Base-by-base conservation (phyloP, 1,140 invertebrate species). In the Argopecten irradians region DNA sequence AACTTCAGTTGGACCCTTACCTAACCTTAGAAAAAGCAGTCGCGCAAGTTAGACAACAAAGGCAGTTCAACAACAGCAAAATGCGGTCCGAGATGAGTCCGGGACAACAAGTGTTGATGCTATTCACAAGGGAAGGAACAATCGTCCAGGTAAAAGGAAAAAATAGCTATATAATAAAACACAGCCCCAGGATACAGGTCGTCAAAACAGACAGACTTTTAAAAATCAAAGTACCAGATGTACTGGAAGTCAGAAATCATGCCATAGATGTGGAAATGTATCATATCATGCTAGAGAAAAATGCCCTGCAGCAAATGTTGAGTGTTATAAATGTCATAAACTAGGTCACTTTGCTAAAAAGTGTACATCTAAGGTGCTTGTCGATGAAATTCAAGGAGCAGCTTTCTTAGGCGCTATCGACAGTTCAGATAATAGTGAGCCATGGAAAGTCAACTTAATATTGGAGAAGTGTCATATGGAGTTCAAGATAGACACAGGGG, bases 401-500 rank as follows among this genome's bases (percentile, higher is more conserved):
- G 43, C 43, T 11, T 46, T 46, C 43, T 46, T 46, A 46, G 43
- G 43, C 13, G 43, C 43, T 16, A 46, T 46, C 14, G 43, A 46
- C 43, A 46, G 43, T 46, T 46, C 43, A 2, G 43, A 22, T 19
- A 11, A 46, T 2, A 46, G 43, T 22, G 43, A 46, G 43, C 43
- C 43, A 46, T 46, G 43, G 43, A 46, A 46, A 16, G 43, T 46
- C 19, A 46, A 46, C 43, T 46, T 46, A 22, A 46, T 16, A 1
- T 46, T 46, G 19, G 43, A 46, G 19, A 89, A 88, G 86, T 87
- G n/a, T n/a, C n/a, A n/a, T n/a, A n/a, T n/a, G n/a, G n/a, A n/a
- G n/a, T n/a, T n/a, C n/a, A n/a, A n/a, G n/a, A n/a, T n/a, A 13
- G 86, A 91, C 86, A 91, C 90, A 35, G 86, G 90, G 82, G 90